Percentiles rank a stretch among this genome's conserved stretches.
Conservation (phyloP, 2,797 vertebrate species). For the Botia kubotai region DNA sequence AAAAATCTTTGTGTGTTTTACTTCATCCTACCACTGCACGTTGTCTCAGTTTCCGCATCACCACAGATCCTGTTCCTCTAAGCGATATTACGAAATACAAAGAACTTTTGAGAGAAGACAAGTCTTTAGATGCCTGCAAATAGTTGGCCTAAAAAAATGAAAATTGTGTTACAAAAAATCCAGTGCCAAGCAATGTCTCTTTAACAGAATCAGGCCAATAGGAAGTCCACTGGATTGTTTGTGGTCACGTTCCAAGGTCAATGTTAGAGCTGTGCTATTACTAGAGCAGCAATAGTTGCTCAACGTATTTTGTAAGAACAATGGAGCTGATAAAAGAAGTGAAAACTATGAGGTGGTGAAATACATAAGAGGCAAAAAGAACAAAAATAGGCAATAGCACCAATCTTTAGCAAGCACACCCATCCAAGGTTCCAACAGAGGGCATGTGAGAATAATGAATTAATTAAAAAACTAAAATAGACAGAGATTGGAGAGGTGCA, state of each 20-base stretch:
- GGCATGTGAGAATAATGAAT: constrained; percentile 81
- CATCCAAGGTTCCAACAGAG: constrained; percentile 60
- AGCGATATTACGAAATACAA: constrained; percentile 59
- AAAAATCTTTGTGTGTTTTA: constrained; percentile 19
- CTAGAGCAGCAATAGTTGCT: constrained; percentile 39
- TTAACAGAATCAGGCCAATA: too few relatives aligned
- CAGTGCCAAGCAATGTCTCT: background rate
- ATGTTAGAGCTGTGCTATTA: constrained; percentile 27
- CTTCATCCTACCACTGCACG: constrained; percentile 11
- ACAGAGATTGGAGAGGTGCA: constrained; percentile 41
- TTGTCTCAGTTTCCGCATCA: constrained; percentile 48
- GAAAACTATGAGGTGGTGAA: background rate
- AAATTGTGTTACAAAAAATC: constrained; percentile 15
- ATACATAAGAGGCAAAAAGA: constrained; percentile 13
- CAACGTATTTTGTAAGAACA: constrained; percentile 58
- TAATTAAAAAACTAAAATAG: constrained; percentile 76
- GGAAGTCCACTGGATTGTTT: constrained; percentile 2
- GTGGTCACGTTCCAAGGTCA: constrained; percentile 52
- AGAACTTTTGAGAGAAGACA: constrained; percentile 47
- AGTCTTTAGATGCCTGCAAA: constrained; percentile 37
- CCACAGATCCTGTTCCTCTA: constrained; percentile 51
- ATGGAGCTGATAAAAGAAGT: constrained; percentile 25
- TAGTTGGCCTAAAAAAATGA: constrained; percentile 42
- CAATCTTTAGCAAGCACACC: constrained; percentile 58
- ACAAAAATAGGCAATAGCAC: background rate